Evolutionary conservation across 2,888 invertebrate genomes (phyloP).

Genomic region (Eupithecia dodoneata): DNA sequence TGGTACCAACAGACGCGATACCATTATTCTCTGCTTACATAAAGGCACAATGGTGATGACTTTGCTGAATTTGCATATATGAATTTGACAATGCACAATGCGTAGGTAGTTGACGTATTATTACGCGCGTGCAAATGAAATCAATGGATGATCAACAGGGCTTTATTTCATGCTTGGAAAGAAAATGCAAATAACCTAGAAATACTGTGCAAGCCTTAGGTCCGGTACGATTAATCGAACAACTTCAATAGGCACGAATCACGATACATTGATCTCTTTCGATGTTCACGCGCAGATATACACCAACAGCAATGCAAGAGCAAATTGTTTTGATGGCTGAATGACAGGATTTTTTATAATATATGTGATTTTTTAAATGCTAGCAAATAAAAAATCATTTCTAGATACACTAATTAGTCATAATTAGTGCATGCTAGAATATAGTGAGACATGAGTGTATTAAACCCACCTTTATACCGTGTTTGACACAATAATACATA

Average conservation of each 20-base stretch:
- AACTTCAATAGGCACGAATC: background rate
- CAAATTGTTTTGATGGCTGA: too few species aligned
- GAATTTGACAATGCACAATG: constrained; percentile 4
- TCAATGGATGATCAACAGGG: background rate
- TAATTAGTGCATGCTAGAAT: too few species aligned
- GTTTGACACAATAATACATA: too few species aligned
- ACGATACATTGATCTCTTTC: background rate
- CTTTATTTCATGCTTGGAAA: background rate
- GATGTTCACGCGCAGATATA: background rate
- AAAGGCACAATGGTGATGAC: background rate
- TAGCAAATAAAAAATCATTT: too few species aligned
- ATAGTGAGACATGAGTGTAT: too few species aligned
- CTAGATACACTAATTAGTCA: too few species aligned
- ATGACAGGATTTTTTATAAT: too few species aligned
- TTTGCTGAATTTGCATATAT: background rate
- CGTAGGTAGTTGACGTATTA: background rate
- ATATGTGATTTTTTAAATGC: too few species aligned
- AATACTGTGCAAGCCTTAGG: background rate
- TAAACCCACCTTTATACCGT: too few species aligned
- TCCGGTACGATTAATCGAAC: background rate
- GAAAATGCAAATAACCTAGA: background rate
- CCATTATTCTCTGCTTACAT: too few species aligned
- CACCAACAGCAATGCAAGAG: too few species aligned
- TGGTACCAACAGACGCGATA: too few species aligned
- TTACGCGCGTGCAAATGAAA: background rate